Conservation (phyloP, 1,140 invertebrate genomes). For the Zaprionus capensis region DNA sequence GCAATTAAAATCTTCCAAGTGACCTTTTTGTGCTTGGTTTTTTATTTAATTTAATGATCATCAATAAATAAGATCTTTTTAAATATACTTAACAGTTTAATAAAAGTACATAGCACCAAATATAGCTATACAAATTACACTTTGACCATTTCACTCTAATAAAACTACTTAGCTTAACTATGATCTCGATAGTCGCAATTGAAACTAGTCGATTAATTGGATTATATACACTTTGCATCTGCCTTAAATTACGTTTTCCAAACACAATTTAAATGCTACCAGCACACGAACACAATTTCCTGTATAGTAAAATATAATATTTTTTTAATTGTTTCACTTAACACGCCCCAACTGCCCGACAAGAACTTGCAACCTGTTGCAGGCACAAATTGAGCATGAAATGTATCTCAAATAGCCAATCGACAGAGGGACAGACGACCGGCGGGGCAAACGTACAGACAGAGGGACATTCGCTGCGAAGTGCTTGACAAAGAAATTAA, state of each 20-base stretch:
- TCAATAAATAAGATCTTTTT: no score
- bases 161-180: background rate
- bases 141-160: background rate
- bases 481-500: conserved; percentile 42
- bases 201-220: conserved; percentile 2
- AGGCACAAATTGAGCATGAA: conserved; percentile 44
- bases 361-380: conserved; percentile 34
- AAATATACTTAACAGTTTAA: no score
- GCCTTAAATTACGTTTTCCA: background rate
- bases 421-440: background rate
- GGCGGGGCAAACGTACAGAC: background rate
- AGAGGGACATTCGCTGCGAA: background rate
- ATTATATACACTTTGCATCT: conserved; percentile 4
- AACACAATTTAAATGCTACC: conserved; percentile 6
- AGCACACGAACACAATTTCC: background rate
- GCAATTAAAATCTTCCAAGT: no score
- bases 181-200: background rate
- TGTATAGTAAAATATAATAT: conserved; percentile 15
- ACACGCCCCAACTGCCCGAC: conserved; percentile 8
- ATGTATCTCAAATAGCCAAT: conserved; percentile 34
- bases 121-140: background rate
- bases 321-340: conserved; percentile 27
- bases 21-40: no score
- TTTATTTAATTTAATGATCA: no score
- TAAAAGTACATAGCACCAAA: no score